phyloP scores from a whole-genome alignment of 2,113 vertebrate species.

The Crotalus viridis region DNA sequence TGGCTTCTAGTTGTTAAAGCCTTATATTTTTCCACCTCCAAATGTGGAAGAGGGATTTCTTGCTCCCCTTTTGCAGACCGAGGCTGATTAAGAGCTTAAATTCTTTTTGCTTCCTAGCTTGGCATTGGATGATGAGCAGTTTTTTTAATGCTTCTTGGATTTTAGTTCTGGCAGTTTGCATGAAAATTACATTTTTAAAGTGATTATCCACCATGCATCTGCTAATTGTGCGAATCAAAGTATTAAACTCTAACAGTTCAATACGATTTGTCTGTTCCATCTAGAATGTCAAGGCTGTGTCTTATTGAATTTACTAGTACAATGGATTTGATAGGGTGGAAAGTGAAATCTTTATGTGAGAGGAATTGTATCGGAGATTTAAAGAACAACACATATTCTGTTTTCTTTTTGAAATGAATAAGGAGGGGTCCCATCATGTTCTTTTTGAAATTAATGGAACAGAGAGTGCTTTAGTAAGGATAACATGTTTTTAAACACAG shows the following conservation, averaged over 20 bases:
- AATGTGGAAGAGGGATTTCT: background rate
- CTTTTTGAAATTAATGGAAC: background rate
- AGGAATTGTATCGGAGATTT: background rate
- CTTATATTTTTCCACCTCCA: background rate
- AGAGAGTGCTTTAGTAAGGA: background rate
- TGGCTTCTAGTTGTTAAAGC: background rate
- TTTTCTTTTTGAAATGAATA: background rate
- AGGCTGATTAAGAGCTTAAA: background rate
- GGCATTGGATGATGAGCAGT: background rate
- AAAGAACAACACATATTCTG: background rate
- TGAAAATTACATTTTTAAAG: background rate
- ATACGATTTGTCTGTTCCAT: background rate
- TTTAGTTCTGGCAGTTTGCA: slow-evolving; percentile 7
- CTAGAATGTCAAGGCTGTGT: background rate
- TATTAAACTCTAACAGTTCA: background rate
- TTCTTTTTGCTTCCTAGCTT: background rate
- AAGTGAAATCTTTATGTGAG: background rate
- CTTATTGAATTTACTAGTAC: background rate
- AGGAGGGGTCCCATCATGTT: background rate
- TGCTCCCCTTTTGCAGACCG: background rate
- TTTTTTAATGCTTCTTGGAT: background rate
- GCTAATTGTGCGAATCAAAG: background rate
- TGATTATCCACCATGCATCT: background rate
- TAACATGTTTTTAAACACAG: background rate
- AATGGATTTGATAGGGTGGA: background rate